Evolutionary conservation across 2,888 invertebrate genomes (phyloP).

Genomic region (Metallyticus violacea): DNA sequence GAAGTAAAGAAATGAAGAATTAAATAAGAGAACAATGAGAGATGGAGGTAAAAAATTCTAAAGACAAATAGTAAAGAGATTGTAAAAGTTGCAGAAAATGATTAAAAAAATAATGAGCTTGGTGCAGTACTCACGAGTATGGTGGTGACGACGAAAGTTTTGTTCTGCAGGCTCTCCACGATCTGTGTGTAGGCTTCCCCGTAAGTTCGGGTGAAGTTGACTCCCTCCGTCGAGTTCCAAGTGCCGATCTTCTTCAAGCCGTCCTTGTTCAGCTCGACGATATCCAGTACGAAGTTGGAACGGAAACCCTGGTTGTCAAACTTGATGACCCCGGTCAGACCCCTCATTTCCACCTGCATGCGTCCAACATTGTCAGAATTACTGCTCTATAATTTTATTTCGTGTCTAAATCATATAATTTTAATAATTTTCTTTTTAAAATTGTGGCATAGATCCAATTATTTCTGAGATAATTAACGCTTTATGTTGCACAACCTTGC

Average conservation of each 20-base stretch:
- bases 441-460: too few relatives aligned
- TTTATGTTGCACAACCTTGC: too few relatives aligned
- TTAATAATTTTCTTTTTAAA: too few relatives aligned
- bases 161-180: conserved; percentile 86
- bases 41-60: too few relatives aligned
- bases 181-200: conserved; percentile 84
- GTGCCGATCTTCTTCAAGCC: conserved; percentile 82
- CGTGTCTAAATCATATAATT: too few relatives aligned
- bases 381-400: too few relatives aligned
- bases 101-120: too few relatives aligned
- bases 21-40: too few relatives aligned
- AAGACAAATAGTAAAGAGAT: background rate
- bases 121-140: conserved; percentile 68
- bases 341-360: conserved; percentile 83
- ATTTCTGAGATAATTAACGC: too few relatives aligned
- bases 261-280: conserved; percentile 82
- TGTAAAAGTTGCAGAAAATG: background rate
- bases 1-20: too few relatives aligned
- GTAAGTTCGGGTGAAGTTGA: conserved; percentile 83
- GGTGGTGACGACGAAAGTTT: conserved; percentile 87
- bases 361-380: too few relatives aligned
- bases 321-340: conserved; percentile 89
- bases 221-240: conserved; percentile 85
- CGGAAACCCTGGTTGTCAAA: conserved; percentile 93
- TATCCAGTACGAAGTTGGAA: conserved; percentile 86